Conservation (phyloP, 1,140 invertebrate species). For the Brachionus manjavacas region DNA sequence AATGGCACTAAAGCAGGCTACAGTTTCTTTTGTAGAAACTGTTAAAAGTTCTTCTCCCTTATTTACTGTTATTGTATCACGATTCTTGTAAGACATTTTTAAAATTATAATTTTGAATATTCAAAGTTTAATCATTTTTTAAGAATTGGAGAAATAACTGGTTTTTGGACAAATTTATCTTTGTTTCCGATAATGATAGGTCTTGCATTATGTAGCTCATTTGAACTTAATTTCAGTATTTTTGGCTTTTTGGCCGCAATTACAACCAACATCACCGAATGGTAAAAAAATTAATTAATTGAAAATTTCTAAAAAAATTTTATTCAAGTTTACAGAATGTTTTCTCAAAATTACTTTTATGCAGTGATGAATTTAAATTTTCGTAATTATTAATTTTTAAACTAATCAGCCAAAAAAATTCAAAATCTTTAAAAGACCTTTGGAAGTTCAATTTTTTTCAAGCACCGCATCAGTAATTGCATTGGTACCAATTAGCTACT, state of each 20-base stretch:
- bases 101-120: not conserved
- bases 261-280: constrained; percentile 76
- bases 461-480: constrained; percentile 72
- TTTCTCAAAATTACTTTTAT: constrained; percentile 75
- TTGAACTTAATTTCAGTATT: constrained; percentile 74
- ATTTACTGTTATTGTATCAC: constrained; percentile 74
- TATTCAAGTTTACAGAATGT: constrained; percentile 71
- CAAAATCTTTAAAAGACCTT: constrained; percentile 63
- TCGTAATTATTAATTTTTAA: constrained; percentile 63
- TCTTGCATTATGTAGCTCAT: constrained; percentile 72
- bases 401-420: not conserved
- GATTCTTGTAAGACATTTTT: constrained; percentile 64
- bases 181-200: constrained; percentile 79
- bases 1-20: constrained; percentile 74
- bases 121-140: not conserved
- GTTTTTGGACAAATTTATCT: constrained; percentile 70
- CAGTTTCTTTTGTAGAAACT: constrained; percentile 79
- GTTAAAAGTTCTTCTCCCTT: constrained; percentile 78
- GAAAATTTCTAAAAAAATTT: constrained; percentile 43
- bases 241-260: constrained; percentile 73
- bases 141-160: constrained; percentile 67
- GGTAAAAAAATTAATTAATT: constrained; percentile 57
- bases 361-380: constrained; percentile 72
- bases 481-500: constrained; percentile 69
- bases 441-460: constrained; percentile 78